phyloP scores from a whole-genome alignment of 2,888 invertebrate genomes.

The Lucinisca nassula region DNA sequence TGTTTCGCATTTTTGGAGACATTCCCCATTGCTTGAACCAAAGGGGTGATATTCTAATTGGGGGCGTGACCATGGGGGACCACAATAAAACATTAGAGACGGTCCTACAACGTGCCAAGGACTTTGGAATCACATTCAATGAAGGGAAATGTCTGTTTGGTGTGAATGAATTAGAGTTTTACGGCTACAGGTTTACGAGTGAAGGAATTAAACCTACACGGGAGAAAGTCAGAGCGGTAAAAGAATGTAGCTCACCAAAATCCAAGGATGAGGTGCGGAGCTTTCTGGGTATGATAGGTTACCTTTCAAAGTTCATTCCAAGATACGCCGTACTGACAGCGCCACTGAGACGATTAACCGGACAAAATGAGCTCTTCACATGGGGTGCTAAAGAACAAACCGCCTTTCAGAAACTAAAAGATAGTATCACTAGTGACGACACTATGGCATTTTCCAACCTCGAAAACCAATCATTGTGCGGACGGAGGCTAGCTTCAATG shows the following conservation, averaged over 20 bases:
- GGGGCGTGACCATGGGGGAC: too few species aligned
- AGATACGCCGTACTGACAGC: too few species aligned
- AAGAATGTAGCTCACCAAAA: not conserved
- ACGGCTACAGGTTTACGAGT: not conserved
- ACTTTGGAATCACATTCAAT: too few species aligned
- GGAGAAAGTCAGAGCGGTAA: not conserved
- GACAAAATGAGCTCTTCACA: not conserved
- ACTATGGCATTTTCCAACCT: not conserved
- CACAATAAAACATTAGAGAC: too few species aligned
- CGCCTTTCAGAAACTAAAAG: not conserved
- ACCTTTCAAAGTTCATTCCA: too few species aligned
- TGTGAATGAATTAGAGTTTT: not conserved
- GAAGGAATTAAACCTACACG: not conserved
- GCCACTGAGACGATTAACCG: conserved; percentile 2
- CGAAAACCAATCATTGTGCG: not conserved
- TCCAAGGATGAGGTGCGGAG: not conserved
- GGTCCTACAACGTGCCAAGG: too few species aligned
- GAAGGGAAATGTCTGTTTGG: conserved; percentile 8
- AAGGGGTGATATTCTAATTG: too few species aligned
- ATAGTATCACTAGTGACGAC: not conserved
- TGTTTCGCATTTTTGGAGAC: too few species aligned
- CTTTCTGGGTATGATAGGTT: too few species aligned
- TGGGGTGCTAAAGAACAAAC: not conserved
- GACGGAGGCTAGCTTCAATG: not conserved
- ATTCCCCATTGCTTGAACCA: too few species aligned